These are phyloP conservation scores for Papilio xuthus DNA, from an alignment of 1,140 invertebrate species.

Conservation along the genomic window DNA sequence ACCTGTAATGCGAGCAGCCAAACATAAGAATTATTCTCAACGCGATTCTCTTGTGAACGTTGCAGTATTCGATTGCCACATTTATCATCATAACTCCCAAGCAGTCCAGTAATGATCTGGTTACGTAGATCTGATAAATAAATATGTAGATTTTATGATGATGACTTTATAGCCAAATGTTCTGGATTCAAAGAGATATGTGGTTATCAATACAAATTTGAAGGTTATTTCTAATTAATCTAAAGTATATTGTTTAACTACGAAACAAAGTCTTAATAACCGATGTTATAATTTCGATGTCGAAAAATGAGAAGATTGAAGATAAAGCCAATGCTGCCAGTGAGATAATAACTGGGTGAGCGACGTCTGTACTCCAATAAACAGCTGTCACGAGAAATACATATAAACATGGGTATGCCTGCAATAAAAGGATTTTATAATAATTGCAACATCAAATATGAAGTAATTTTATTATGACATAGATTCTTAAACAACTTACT, in stretches of 20 bases:
- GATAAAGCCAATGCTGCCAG: slow-evolving; percentile 55
- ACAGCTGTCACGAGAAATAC: slow-evolving; percentile 84
- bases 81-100: slow-evolving; percentile 82
- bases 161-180: too few relatives aligned
- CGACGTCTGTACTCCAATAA: slow-evolving; percentile 86
- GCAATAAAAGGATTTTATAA: slow-evolving; percentile 38
- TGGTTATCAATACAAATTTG: too few relatives aligned
- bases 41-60: slow-evolving; percentile 86
- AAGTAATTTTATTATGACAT: neutral
- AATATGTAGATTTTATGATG: neutral
- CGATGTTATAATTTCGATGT: slow-evolving; percentile 43
- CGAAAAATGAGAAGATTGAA: slow-evolving; percentile 47
- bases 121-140: slow-evolving; percentile 59
- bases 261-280: slow-evolving; percentile 26
- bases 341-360: slow-evolving; percentile 83
- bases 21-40: slow-evolving; percentile 84
- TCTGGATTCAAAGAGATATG: too few relatives aligned
- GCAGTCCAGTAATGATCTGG: slow-evolving; percentile 61
- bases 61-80: slow-evolving; percentile 84
- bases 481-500: neutral
- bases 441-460: too few relatives aligned
- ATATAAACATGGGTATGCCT: slow-evolving; percentile 82
- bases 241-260: too few relatives aligned
- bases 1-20: slow-evolving; percentile 86
- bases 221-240: too few relatives aligned